Conservation (phyloP, 2,888 invertebrate genomes). For the Hypercompe scribonia region DNA sequence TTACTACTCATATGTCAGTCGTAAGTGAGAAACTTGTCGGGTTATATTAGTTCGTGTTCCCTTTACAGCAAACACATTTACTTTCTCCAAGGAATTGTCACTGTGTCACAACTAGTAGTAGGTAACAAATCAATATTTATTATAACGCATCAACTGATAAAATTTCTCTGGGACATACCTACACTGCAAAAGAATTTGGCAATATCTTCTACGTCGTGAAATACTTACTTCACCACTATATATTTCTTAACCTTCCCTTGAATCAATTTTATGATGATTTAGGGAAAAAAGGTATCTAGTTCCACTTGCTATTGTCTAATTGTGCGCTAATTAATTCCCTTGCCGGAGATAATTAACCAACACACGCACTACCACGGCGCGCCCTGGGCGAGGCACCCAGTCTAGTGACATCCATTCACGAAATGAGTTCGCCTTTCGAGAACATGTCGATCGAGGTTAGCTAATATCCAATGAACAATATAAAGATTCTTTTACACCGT, state of each 20-base stretch:
- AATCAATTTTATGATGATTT: not conserved
- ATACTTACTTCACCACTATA: not conserved
- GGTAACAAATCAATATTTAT: too few relatives aligned
- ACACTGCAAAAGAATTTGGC: not conserved
- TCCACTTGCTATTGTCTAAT: constrained; percentile 30
- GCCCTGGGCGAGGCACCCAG: not conserved
- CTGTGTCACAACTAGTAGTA: too few relatives aligned
- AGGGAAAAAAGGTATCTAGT: not conserved
- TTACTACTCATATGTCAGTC: not conserved
- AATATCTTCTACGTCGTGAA: not conserved
- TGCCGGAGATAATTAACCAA: constrained; percentile 32
- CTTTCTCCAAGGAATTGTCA: not conserved
- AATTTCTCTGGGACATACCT: not conserved
- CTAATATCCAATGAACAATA: not conserved
- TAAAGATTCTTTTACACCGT: not conserved
- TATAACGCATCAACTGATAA: not conserved
- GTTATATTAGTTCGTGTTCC: not conserved
- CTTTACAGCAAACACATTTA: not conserved
- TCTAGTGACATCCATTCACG: constrained; percentile 3
- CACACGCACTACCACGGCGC: constrained; percentile 11
- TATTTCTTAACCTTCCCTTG: too few relatives aligned
- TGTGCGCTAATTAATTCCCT: constrained; percentile 44
- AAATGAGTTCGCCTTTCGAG: not conserved
- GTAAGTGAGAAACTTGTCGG: not conserved
- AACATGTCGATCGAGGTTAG: not conserved